These are phyloP conservation scores for Puma concolor DNA, from an alignment of 2,113 vertebrate species.

Conservation along the genomic window DNA sequence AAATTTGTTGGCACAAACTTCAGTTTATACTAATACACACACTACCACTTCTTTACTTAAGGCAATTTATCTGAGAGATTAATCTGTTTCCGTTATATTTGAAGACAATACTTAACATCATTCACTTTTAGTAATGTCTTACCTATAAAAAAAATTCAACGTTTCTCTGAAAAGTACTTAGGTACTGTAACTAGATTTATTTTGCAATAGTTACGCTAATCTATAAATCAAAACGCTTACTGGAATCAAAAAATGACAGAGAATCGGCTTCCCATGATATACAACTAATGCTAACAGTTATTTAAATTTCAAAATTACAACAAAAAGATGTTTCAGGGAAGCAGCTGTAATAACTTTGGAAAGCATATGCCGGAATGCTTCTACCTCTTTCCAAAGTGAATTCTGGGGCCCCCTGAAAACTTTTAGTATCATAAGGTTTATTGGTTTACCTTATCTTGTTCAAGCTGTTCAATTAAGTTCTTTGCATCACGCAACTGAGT, in stretches of 20 bases:
- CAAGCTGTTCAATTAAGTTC: conserved; percentile 96
- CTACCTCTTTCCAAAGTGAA: conserved; percentile 30
- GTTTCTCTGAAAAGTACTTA: conserved; percentile 35
- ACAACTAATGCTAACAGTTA: conserved; percentile 36
- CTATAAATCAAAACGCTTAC: conserved; percentile 33
- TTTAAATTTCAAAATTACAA: conserved; percentile 48
- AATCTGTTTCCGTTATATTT: background rate
- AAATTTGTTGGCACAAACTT: background rate
- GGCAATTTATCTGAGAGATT: conserved; percentile 26
- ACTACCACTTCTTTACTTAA: background rate
- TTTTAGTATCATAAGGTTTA: conserved; percentile 37
- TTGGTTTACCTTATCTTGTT: conserved; percentile 97
- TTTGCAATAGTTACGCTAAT: conserved; percentile 19
- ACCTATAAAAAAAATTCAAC: conserved; percentile 25
- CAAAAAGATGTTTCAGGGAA: conserved; percentile 59
- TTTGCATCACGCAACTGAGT: conserved; percentile 97
- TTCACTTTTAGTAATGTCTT: conserved; percentile 35
- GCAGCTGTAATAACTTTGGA: conserved; percentile 54
- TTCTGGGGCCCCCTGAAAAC: background rate
- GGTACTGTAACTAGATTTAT: background rate
- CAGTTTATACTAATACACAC: background rate
- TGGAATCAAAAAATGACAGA: conserved; percentile 32
- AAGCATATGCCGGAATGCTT: conserved; percentile 18
- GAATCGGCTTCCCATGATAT: conserved; percentile 30
- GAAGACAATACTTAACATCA: conserved; percentile 23